These are phyloP conservation scores for Kryptolebias ocellatus DNA, from an alignment of 2,797 vertebrate genomes.

Conservation along the genomic window DNA sequence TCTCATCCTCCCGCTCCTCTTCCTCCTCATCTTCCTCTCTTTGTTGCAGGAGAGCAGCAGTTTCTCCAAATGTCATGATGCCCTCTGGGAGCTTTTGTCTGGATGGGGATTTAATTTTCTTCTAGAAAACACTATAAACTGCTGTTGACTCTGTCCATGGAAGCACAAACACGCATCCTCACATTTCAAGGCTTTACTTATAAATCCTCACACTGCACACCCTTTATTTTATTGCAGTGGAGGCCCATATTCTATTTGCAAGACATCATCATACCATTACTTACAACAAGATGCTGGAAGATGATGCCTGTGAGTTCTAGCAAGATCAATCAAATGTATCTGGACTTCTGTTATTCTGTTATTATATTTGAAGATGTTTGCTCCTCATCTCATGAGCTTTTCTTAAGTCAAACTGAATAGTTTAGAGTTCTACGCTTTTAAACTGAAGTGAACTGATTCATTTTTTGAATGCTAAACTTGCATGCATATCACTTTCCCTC, in stretches of 20 bases:
- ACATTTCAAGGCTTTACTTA: constrained; percentile 25
- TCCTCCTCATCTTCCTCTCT: constrained; percentile 17
- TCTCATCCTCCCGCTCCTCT: constrained; percentile 23
- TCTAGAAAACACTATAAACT: constrained; percentile 41
- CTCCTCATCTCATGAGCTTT: too few species aligned
- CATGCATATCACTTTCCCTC: too few species aligned
- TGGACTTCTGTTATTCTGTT: too few species aligned
- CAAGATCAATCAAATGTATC: not conserved
- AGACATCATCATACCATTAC: not conserved
- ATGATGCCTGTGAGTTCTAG: not conserved
- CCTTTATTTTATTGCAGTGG: not conserved
- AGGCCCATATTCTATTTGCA: not conserved
- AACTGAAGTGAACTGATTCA: too few species aligned
- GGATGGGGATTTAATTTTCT: constrained; percentile 60
- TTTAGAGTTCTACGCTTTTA: too few species aligned
- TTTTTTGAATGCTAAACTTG: too few species aligned
- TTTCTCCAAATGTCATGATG: constrained; percentile 42
- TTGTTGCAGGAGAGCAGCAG: constrained; percentile 34
- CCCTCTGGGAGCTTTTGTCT: constrained; percentile 62
- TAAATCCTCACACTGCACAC: constrained; percentile 14
- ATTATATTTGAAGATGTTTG: too few species aligned
- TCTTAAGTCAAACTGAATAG: too few species aligned
- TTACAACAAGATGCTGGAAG: not conserved
- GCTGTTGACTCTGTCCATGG: constrained; percentile 31
- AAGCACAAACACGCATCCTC: constrained; percentile 13